phyloP scores from a whole-genome alignment of 2,888 invertebrate species.

The Electrophaes corylata region DNA sequence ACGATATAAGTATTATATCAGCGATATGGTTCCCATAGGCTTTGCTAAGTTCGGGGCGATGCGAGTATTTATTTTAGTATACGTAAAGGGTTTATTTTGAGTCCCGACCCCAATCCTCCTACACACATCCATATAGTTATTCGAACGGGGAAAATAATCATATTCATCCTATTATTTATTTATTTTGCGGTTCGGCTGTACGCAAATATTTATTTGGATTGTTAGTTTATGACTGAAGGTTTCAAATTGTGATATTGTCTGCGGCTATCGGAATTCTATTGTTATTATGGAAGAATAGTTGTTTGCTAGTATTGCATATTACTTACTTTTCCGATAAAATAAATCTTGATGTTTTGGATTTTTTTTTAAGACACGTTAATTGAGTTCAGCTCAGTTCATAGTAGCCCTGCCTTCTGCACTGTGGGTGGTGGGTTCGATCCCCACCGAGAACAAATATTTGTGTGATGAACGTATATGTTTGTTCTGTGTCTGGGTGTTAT shows the following conservation, averaged over 20 bases:
- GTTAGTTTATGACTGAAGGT: constrained; percentile 22
- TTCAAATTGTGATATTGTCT: constrained; percentile 21
- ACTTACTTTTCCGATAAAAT: background rate
- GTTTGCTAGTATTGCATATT: background rate
- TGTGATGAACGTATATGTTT: too few relatives aligned
- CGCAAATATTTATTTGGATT: constrained; percentile 27
- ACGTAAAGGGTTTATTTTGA: background rate
- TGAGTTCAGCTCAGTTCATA: too few relatives aligned
- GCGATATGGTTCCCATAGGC: too few relatives aligned
- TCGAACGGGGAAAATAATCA: constrained; percentile 42
- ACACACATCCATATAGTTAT: constrained; percentile 34
- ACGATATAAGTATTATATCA: too few relatives aligned
- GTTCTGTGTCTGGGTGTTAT: too few relatives aligned
- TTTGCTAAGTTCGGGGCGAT: too few relatives aligned
- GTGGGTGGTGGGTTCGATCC: too few relatives aligned
- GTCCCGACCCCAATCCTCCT: constrained; percentile 10
- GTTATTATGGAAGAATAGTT: background rate
- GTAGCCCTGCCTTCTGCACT: too few relatives aligned
- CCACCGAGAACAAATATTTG: too few relatives aligned
- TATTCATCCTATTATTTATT: constrained; percentile 44
- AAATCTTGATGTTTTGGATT: background rate
- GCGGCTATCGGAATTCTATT: constrained; percentile 18
- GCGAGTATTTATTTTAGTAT: background rate
- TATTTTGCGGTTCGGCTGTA: constrained; percentile 28
- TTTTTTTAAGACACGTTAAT: too few relatives aligned